Evolutionary conservation across 2,888 invertebrate species (phyloP), one percentile per base, ranked within the genome.

Genomic region (Apantesis nais): DNA sequence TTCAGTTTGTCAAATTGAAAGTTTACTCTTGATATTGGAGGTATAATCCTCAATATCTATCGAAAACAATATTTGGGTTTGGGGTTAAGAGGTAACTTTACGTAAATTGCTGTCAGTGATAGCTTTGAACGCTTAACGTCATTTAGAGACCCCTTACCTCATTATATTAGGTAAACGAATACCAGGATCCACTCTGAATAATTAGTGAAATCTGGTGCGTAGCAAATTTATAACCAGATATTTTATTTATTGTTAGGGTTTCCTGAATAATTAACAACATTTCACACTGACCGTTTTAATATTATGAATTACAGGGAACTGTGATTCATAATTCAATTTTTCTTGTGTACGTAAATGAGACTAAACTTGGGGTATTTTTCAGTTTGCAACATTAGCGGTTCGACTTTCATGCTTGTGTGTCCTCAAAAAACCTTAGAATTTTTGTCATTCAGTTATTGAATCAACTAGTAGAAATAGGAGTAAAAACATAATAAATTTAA

Each of bases 231-330:
- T 75, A 73, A 75, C 74, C 71, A 68, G 72, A 29, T 73, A 73
- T 71, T 73, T 66, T 78, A 81, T 52, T 52, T n/a, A 83, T 83
- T 83, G 84, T 85, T 84, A 82, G 80, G 75, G 70, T 71, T 78
- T 67, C 62, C 60, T 39, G 41, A 73, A 9, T n/a, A 76, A 68
- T 67, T 63, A 69, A 68, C 34, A 37, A 67, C 75, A 73, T 79
- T 76, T 77, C 78, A n/a, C 0, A 1, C n/a, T 9, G 48, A 52
- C 48, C n/a, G 22, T 52, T 22, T 52, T 5, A 22, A 48, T 22
- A 22, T 48, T 48, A 48, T 2, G 22, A 22, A 48, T 52, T 34
- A 34, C 5, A 34, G 34, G 34, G 3, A 4, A 34, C n/a, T n/a
- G n/a, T n/a, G n/a, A n/a, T n/a, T n/a, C n/a, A n/a, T n/a, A n/a